These are phyloP conservation scores for Peromyscus leucopus DNA, from an alignment of 2,113 vertebrate species.

Conservation along the genomic window DNA sequence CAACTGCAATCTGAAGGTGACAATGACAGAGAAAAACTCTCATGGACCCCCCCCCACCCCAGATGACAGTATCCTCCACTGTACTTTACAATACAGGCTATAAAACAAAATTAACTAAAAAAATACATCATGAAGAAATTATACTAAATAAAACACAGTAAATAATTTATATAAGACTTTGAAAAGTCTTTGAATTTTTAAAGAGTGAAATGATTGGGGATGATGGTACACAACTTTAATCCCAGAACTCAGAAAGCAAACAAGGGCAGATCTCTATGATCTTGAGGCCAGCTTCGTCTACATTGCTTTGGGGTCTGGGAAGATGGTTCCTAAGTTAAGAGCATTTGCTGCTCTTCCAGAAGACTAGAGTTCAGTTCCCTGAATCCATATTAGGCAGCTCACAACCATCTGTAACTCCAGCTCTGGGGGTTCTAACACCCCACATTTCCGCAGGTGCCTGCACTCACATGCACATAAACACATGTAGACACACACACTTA, in stretches of 20 bases:
- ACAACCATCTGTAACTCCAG: neutral
- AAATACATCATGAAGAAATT: conserved; percentile 30
- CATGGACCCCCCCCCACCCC: neutral
- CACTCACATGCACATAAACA: neutral
- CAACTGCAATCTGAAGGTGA: neutral
- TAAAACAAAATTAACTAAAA: conserved; percentile 27
- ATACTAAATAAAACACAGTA: conserved; percentile 15
- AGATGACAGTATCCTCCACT: neutral
- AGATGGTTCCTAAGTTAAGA: neutral
- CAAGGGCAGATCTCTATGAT: neutral
- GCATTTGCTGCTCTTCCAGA: neutral
- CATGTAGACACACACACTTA: neutral
- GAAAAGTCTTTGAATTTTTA: conserved; percentile 37
- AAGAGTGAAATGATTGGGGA: neutral
- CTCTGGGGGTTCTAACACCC: neutral
- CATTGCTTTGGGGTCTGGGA: neutral
- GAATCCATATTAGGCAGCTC: neutral
- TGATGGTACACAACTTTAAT: neutral
- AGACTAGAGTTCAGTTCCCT: neutral
- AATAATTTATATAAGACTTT: neutral
- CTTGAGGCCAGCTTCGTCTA: neutral
- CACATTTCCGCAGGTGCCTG: neutral
- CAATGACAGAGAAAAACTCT: neutral
- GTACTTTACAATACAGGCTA: neutral
- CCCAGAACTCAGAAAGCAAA: neutral